Evolutionary conservation across 2,113 vertebrate genomes (phyloP).

Genomic region (Jaculus jaculus): DNA sequence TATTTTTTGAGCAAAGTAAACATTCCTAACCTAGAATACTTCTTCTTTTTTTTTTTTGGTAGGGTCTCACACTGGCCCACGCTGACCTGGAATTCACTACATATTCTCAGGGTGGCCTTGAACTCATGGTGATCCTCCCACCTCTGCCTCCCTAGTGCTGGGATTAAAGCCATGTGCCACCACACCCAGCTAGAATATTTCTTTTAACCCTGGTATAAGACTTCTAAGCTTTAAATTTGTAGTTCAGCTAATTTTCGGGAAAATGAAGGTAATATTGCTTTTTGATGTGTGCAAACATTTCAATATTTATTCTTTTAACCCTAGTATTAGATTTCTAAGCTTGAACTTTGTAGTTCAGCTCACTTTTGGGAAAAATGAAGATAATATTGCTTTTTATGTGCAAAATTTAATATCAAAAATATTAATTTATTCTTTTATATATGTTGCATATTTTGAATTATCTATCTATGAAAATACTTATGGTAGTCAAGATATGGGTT

Average conservation of each 20-base stretch:
- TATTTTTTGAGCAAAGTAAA: not conserved
- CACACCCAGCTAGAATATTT: no score
- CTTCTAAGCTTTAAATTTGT: slow-evolving; percentile 8
- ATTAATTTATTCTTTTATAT: slow-evolving; percentile 21
- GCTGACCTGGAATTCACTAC: no score
- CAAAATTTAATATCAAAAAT: slow-evolving; percentile 29
- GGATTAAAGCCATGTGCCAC: no score
- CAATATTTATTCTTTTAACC: slow-evolving; percentile 36
- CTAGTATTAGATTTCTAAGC: not conserved
- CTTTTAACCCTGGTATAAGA: not conserved
- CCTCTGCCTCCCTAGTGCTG: no score
- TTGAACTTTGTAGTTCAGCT: slow-evolving; percentile 23
- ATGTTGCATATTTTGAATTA: not conserved
- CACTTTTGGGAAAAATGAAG: slow-evolving; percentile 18
- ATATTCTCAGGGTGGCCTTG: no score
- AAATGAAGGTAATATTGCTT: slow-evolving; percentile 1
- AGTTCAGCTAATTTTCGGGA: slow-evolving; percentile 3
- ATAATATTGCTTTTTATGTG: not conserved
- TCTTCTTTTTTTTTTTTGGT: no score
- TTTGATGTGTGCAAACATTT: not conserved
- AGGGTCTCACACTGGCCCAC: no score
- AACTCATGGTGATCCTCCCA: no score
- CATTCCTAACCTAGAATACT: slow-evolving; percentile 2
- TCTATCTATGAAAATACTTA: slow-evolving; percentile 53
- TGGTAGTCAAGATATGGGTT: slow-evolving; percentile 35